phyloP scores from a whole-genome alignment of 2,888 invertebrate genomes.

The Cephus spinipes region DNA sequence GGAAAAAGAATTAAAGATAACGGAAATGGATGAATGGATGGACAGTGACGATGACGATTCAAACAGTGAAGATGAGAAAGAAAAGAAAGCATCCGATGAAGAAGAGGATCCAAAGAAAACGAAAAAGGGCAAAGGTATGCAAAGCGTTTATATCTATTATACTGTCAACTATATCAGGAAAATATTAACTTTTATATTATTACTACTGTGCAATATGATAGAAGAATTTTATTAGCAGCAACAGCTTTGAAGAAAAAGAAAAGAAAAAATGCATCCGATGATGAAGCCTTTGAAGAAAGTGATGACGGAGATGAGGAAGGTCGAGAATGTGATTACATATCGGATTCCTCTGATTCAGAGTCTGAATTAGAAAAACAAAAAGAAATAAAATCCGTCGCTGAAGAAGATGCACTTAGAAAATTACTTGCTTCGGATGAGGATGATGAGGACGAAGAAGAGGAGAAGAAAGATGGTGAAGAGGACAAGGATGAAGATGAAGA shows the following conservation, averaged over 20 bases:
- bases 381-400: conserved; percentile 89
- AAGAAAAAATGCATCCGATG: conserved; percentile 85
- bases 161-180: neutral
- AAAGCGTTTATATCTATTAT: neutral
- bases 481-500: conserved; percentile 78
- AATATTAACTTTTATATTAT: neutral
- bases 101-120: conserved; percentile 73
- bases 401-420: conserved; percentile 89
- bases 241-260: conserved; percentile 72
- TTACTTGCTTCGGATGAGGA: conserved; percentile 90
- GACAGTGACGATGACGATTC: conserved; percentile 81
- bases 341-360: conserved; percentile 85
- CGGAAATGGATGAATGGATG: conserved; percentile 96
- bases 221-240: conserved; percentile 13
- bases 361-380: conserved; percentile 76
- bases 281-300: conserved; percentile 94
- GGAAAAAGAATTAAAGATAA: conserved; percentile 82
- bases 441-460: conserved; percentile 86
- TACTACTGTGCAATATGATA: neutral
- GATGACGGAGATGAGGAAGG: conserved; percentile 98
- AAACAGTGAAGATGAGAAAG: conserved; percentile 76
- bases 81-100: conserved; percentile 72
- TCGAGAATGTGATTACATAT: conserved; percentile 93
- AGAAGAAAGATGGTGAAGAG: conserved; percentile 76
- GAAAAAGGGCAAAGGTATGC: conserved; percentile 73